Conservation (phyloP, 2,797 vertebrate genomes). For the Microchirus variegatus region DNA sequence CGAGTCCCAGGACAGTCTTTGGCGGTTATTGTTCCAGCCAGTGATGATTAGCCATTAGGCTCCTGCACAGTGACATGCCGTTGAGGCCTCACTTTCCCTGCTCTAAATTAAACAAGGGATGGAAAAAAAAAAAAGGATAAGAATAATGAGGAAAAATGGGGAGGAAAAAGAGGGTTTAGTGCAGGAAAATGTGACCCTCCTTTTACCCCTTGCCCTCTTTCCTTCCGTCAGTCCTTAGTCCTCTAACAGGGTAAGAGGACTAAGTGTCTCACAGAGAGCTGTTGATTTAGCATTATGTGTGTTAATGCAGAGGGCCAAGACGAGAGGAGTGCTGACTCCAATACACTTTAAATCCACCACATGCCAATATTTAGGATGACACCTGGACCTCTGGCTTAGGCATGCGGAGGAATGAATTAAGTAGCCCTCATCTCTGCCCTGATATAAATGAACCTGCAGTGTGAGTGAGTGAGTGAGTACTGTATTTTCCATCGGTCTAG, state of each 20-base stretch:
- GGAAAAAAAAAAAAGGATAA: slow-evolving; percentile 36
- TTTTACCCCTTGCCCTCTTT: slow-evolving; percentile 28
- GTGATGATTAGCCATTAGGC: slow-evolving; percentile 66
- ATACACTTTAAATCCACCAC: slow-evolving; percentile 68
- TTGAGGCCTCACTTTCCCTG: slow-evolving; percentile 30
- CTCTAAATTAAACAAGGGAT: slow-evolving; percentile 55
- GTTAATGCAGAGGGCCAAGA: slow-evolving; percentile 57
- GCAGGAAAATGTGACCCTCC: slow-evolving; percentile 29
- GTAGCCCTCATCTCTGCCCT: slow-evolving; percentile 52
- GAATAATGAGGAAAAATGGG: slow-evolving; percentile 32
- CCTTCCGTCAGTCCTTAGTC: no score
- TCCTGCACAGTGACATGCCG: slow-evolving; percentile 41
- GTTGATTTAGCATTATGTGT: slow-evolving; percentile 75
- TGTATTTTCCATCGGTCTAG: no score
- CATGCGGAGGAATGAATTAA: slow-evolving; percentile 69
- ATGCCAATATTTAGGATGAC: slow-evolving; percentile 75
- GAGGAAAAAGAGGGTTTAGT: slow-evolving; percentile 51
- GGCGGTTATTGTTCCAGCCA: slow-evolving; percentile 52
- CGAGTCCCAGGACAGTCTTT: slow-evolving; percentile 48
- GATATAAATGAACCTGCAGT: slow-evolving; percentile 50
- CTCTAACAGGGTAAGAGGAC: slow-evolving; percentile 53
- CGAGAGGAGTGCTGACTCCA: slow-evolving; percentile 70
- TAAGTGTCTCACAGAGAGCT: slow-evolving; percentile 59
- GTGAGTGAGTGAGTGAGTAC: not conserved
- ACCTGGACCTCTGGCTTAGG: slow-evolving; percentile 64